These are phyloP conservation scores for Pterophyllum scalare DNA, from an alignment of 2,113 vertebrate species.

Conservation along the genomic window DNA sequence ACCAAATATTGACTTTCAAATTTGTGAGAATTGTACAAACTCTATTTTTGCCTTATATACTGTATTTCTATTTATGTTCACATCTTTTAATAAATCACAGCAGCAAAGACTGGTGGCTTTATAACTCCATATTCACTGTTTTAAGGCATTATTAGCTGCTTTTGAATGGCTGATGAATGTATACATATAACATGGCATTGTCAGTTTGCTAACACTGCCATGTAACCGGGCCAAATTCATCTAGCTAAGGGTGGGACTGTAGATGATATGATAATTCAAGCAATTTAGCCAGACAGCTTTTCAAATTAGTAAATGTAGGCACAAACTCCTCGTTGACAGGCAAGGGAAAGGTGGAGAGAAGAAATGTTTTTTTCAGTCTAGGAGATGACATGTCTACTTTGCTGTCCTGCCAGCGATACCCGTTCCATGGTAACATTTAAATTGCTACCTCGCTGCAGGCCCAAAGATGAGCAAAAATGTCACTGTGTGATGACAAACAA, in stretches of 20 bases:
- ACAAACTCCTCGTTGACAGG: neutral
- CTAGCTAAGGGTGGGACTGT: neutral
- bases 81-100: no score
- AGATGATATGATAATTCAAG: neutral
- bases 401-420: slow-evolving; percentile 37
- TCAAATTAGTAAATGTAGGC: neutral
- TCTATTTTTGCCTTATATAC: no score
- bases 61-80: no score
- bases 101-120: no score
- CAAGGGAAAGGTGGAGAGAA: neutral
- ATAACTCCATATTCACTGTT: no score
- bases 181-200: neutral
- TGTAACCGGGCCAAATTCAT: neutral
- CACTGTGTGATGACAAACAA: slow-evolving; percentile 67
- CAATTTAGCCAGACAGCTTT: neutral
- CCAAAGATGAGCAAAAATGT: slow-evolving; percentile 65
- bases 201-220: neutral
- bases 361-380: slow-evolving; percentile 12
- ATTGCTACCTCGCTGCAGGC: slow-evolving; percentile 52
- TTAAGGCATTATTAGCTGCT: neutral
- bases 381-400: slow-evolving; percentile 45
- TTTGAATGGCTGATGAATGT: neutral
- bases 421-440: slow-evolving; percentile 71
- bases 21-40: no score
- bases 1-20: no score